A percentile compares a stretch with the other conserved stretches of the same genome.
These are phyloP conservation scores for Prolemur simus DNA, from an alignment of 2,113 vertebrate genomes.

Conservation along the genomic window DNA sequence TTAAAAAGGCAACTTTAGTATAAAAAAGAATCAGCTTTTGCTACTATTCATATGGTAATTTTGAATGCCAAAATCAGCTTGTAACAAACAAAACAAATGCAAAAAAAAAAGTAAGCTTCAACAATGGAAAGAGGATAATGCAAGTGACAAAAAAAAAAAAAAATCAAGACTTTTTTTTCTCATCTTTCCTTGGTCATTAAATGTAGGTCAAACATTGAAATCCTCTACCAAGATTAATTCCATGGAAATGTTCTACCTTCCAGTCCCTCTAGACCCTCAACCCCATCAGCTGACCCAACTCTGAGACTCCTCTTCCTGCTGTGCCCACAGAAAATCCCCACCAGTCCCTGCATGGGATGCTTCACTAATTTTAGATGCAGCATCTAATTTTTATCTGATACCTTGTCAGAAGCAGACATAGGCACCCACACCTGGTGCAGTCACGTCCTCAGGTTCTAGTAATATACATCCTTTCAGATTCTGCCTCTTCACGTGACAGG, in stretches of 20 bases:
- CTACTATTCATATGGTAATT: not conserved
- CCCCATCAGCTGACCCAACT: not conserved
- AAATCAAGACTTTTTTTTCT: not conserved
- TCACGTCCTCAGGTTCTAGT: not conserved
- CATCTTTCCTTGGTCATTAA: not conserved
- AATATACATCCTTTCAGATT: not conserved
- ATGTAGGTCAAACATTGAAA: conserved; percentile 14
- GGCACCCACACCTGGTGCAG: not conserved
- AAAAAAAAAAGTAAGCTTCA: not conserved
- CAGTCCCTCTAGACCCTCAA: not conserved
- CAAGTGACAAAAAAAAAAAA: not conserved
- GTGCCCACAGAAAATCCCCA: not conserved
- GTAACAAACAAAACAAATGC: not conserved
- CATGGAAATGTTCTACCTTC: not conserved
- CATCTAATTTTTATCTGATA: not conserved
- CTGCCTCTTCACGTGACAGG: not conserved
- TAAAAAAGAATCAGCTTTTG: conserved; percentile 47
- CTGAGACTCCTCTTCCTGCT: not conserved
- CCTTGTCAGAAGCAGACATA: not conserved
- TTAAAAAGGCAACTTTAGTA: not conserved
- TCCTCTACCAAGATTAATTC: not conserved
- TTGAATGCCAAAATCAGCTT: not conserved
- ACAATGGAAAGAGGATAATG: not conserved
- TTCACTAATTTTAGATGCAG: not conserved
- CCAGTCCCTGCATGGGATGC: not conserved